A percentile compares a stretch with the other conserved stretches of the same genome.
phyloP scores from a whole-genome alignment of 2,888 invertebrate species.

The Conchocele bisecta region DNA sequence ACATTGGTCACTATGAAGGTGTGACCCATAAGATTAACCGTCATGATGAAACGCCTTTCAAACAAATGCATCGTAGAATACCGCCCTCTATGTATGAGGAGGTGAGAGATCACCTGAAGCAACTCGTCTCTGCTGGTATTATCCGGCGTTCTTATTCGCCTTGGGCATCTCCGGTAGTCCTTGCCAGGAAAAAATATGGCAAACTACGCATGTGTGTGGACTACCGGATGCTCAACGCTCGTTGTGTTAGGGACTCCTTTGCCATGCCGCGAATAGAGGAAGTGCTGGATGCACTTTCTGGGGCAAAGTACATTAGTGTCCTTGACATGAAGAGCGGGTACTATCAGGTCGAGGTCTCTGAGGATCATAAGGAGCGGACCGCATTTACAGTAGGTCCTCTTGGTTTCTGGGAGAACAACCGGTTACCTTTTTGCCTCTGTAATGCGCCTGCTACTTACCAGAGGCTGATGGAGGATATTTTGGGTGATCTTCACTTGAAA shows the following conservation, averaged over 20 bases:
- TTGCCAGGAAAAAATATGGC: conserved; percentile 14
- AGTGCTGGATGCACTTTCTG: background rate
- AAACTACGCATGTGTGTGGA: conserved; percentile 11
- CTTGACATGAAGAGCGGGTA: conserved; percentile 10
- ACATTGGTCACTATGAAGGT: background rate
- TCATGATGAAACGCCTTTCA: background rate
- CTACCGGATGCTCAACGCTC: too few species aligned
- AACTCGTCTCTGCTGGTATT: background rate
- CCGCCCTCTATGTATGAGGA: too few species aligned
- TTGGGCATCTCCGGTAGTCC: too few species aligned
- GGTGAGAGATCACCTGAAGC: too few species aligned
- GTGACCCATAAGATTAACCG: conserved; percentile 3
- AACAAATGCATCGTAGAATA: too few species aligned
- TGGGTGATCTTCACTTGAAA: too few species aligned
- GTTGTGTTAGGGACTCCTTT: too few species aligned
- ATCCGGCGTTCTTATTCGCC: conserved; percentile 17
- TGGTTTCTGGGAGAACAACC: too few species aligned
- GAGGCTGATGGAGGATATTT: too few species aligned
- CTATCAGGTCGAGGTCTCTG: too few species aligned
- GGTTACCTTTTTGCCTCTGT: background rate
- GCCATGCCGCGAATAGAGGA: conserved; percentile 13
- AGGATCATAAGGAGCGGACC: too few species aligned
- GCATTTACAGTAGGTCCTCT: too few species aligned
- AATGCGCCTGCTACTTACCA: background rate
- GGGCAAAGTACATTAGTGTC: background rate